Evolutionary conservation across 2,888 invertebrate genomes (phyloP), one percentile per base, ranked within the genome.

Genomic region (Orthosia cruda): DNA sequence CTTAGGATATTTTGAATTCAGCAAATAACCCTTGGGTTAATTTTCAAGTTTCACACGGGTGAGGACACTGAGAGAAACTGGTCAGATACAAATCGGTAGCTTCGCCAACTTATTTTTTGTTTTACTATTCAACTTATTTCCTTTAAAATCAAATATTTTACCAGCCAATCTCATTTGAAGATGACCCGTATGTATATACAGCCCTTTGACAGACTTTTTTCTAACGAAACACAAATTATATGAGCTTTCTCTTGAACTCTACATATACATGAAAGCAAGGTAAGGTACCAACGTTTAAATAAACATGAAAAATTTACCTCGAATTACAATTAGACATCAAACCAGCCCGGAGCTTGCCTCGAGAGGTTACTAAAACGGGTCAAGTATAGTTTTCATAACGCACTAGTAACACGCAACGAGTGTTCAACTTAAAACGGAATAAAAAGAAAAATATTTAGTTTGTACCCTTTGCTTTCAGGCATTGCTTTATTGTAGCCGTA

Each of bases 341-440:
- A 90, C 88, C 85, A 85, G 85, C 74, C 76, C 86, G 71, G 81
- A 85, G 80, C 83, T 87, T 67, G 88, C 89, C 90, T 89, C 87
- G 72, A 86, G 88, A 87, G 90, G 88, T 87, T 89, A 89, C 88
- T 88, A 81, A 93, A 93, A 87, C 92, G 88, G 94, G 95, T 94
- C 94, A 93, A 94, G 94, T 90, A 88, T 89, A 88, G 89, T 90
- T 91, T 92, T 92, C 89, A 91, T 91, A 91, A 93, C 91, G 90
- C 88, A 89, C 89, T 84, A 80, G 75, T 89, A 88, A 88, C 91
- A 92, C 90, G 91, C 91, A 84, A 91, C 85, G 80, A 74, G 66
- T 83, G 74, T 71, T 71, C 71, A 77, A 66, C 78, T 74, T 81
- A 81, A 72, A 85, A 82, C 55, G 62, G 50, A 78, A 71, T 81